phyloP scores from a whole-genome alignment of 2,113 vertebrate genomes.

The Oceanodroma tethys region DNA sequence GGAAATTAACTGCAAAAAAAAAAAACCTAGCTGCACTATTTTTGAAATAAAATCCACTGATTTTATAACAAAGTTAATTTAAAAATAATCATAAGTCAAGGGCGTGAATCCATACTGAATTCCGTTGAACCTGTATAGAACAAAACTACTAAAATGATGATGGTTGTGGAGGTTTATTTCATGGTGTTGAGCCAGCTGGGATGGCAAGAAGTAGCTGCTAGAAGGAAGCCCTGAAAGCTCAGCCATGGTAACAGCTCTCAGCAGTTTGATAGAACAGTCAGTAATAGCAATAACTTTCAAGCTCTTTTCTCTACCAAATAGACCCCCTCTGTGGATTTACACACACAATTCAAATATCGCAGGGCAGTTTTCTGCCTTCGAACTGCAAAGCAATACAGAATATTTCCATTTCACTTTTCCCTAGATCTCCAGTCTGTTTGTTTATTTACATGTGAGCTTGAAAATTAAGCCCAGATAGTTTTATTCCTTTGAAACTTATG shows the following conservation, averaged over 20 bases:
- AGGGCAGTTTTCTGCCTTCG: background rate
- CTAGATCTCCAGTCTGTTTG: background rate
- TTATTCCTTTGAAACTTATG: background rate
- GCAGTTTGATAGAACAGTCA: too few relatives aligned
- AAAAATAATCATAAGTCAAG: background rate
- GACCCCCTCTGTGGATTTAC: background rate
- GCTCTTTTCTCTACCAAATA: background rate
- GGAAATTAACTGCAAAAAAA: background rate
- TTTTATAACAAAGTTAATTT: background rate
- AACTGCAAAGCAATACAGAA: background rate
- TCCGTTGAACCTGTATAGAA: background rate
- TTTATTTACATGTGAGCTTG: background rate
- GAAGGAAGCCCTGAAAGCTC: background rate
- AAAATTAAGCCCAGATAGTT: background rate
- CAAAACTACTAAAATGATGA: background rate
- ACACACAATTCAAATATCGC: background rate
- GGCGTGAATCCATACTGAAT: background rate
- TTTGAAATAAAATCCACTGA: background rate
- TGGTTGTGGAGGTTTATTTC: background rate
- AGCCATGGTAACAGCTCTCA: background rate
- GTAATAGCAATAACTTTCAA: background rate
- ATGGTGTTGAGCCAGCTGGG: background rate
- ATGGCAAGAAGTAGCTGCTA: background rate
- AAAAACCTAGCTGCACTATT: background rate
- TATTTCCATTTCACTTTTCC: background rate